Conservation (phyloP, 2,888 invertebrate species). For the Sceliomorpha sp. region DNA sequence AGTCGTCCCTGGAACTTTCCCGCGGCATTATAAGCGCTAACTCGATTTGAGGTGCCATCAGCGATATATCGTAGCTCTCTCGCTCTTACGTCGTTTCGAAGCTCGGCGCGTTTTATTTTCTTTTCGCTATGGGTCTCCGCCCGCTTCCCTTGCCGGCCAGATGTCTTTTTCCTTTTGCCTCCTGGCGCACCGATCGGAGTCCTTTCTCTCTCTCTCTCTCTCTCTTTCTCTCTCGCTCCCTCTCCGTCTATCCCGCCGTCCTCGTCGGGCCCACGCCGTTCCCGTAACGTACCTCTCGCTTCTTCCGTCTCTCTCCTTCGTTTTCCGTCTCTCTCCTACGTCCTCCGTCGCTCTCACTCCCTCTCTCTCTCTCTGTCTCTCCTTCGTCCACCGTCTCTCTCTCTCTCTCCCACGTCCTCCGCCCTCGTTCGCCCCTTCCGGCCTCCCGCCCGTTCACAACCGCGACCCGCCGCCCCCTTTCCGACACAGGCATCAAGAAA, state of each 20-base stretch:
- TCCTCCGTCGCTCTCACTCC: too few species aligned
- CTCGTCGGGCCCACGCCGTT: slow-evolving; percentile 25
- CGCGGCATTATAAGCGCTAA: slow-evolving; percentile 54
- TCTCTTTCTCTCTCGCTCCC: slow-evolving; percentile 41
- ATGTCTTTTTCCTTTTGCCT: slow-evolving; percentile 58
- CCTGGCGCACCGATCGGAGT: slow-evolving; percentile 36
- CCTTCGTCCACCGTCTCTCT: too few species aligned
- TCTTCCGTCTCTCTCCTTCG: too few species aligned
- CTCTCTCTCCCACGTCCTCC: too few species aligned
- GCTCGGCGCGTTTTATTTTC: slow-evolving; percentile 65
- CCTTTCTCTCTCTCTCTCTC: slow-evolving; percentile 32
- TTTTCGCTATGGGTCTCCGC: slow-evolving; percentile 60
- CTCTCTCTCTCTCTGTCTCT: too few species aligned
- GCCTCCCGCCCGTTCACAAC: slow-evolving; percentile 67
- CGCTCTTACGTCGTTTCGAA: slow-evolving; percentile 69
- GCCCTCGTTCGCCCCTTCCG: slow-evolving; percentile 41
- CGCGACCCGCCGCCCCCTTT: slow-evolving; percentile 78
- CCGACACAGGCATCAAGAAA: slow-evolving; percentile 80
- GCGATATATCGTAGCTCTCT: slow-evolving; percentile 67
- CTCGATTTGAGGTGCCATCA: slow-evolving; percentile 63
- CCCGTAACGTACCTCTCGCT: too few species aligned
- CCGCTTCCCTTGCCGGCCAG: slow-evolving; percentile 53
- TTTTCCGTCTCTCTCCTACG: too few species aligned
- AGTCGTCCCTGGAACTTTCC: slow-evolving; percentile 27
- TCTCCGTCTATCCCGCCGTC: slow-evolving; percentile 43